Percentiles rank a stretch among this genome's conserved stretches.
Conservation (phyloP, 2,888 invertebrate genomes). For the Calameuta pallipes region DNA sequence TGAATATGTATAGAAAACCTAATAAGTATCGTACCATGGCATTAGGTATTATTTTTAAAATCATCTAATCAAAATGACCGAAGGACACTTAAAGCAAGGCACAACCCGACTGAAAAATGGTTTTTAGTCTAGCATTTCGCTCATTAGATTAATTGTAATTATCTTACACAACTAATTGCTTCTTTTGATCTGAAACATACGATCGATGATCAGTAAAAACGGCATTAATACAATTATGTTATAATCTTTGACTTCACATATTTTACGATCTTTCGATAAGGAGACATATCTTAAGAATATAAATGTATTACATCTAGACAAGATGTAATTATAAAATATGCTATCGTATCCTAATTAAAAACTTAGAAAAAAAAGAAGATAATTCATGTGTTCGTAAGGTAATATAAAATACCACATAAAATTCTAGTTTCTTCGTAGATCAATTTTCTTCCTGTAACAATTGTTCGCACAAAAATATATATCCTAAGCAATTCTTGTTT, state of each 20-base stretch:
- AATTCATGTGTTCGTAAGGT: background rate
- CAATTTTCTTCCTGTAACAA: background rate
- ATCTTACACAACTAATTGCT: background rate
- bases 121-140: background rate
- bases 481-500: background rate
- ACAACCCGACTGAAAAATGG: conserved; percentile 14
- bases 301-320: background rate
- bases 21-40: background rate
- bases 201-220: background rate
- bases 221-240: background rate
- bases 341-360: background rate
- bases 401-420: background rate
- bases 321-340: background rate
- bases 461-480: background rate
- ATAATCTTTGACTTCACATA: background rate
- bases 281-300: background rate
- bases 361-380: background rate
- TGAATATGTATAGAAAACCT: background rate
- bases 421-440: background rate
- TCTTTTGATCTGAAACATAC: background rate
- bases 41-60: background rate
- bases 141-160: background rate
- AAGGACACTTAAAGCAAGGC: conserved; percentile 43
- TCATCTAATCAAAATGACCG: background rate
- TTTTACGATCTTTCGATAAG: background rate